Conservation (phyloP, 2,797 vertebrate species). For the Dicrostonyx torquatus region DNA sequence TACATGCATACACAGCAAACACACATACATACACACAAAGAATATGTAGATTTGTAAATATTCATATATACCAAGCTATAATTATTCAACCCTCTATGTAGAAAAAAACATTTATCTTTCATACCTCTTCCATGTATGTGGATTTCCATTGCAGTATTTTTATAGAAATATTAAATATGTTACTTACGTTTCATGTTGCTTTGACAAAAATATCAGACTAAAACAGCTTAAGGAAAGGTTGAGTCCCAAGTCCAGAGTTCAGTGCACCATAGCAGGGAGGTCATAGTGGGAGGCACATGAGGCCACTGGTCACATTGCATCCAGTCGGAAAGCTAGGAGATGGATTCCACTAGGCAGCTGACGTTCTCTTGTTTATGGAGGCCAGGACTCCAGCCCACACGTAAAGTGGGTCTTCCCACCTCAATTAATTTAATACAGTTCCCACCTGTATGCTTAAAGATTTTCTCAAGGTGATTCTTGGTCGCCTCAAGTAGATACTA, state of each 20-base stretch:
- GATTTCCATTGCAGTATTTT: background rate
- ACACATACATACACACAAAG: too few species aligned
- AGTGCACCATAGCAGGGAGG: background rate
- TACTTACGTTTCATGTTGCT: background rate
- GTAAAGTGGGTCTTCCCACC: background rate
- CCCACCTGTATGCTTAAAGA: background rate
- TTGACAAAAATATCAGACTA: background rate
- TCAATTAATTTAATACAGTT: background rate
- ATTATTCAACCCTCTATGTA: background rate
- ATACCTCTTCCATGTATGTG: background rate
- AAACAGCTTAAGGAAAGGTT: background rate
- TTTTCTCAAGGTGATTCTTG: background rate
- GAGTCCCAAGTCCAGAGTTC: background rate
- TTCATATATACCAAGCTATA: background rate
- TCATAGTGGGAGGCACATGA: background rate
- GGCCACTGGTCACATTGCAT: too few species aligned
- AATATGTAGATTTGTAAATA: background rate
- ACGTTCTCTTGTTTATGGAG: background rate
- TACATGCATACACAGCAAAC: too few species aligned
- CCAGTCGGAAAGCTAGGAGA: background rate
- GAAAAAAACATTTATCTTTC: background rate
- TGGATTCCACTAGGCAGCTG: background rate
- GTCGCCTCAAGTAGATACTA: background rate
- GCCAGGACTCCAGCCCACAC: background rate
- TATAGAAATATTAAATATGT: constrained; percentile 14